These are phyloP conservation scores for Platichthys stellatus DNA, from an alignment of 2,113 vertebrate species.

Conservation along the genomic window DNA sequence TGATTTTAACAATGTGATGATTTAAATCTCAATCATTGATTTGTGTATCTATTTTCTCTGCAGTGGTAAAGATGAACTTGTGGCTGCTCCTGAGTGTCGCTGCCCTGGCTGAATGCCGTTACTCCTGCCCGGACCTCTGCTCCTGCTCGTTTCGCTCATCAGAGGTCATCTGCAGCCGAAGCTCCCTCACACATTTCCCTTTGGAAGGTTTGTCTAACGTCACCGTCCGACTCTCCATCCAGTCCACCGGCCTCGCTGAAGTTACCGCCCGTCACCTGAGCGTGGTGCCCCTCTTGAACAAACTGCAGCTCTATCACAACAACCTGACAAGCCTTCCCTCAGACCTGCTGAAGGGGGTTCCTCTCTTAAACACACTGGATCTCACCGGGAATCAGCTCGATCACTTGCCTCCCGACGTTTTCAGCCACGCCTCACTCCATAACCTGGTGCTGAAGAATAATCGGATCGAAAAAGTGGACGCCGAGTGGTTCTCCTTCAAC, in stretches of 20 bases:
- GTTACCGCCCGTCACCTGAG: slow-evolving; percentile 66
- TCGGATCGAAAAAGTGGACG: slow-evolving; percentile 53
- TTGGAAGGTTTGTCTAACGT: slow-evolving; percentile 53
- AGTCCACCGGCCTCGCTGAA: slow-evolving; percentile 79
- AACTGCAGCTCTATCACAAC: slow-evolving; percentile 86
- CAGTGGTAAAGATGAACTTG: slow-evolving; percentile 62
- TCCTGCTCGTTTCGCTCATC: slow-evolving; percentile 58
- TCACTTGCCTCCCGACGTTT: slow-evolving; percentile 72
- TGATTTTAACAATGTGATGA: neutral
- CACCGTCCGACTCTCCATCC: slow-evolving; percentile 77
- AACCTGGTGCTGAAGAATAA: slow-evolving; percentile 84
- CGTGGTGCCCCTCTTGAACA: slow-evolving; percentile 70
- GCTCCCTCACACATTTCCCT: slow-evolving; percentile 73
- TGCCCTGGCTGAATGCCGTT: slow-evolving; percentile 45
- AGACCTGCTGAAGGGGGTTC: slow-evolving; percentile 68
- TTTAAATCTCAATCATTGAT: neutral
- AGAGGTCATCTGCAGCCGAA: slow-evolving; percentile 74
- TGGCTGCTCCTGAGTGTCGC: slow-evolving; percentile 50
- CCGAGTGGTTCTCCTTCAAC: slow-evolving; percentile 76
- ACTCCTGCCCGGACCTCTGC: slow-evolving; percentile 73
- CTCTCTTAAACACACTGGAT: slow-evolving; percentile 79
- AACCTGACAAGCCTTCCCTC: slow-evolving; percentile 72
- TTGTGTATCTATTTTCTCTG: neutral
- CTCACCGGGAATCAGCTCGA: slow-evolving; percentile 85
- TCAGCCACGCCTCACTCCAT: slow-evolving; percentile 61